phyloP scores from a whole-genome alignment of 2,797 vertebrate species.

The Austrolebias charrua region DNA sequence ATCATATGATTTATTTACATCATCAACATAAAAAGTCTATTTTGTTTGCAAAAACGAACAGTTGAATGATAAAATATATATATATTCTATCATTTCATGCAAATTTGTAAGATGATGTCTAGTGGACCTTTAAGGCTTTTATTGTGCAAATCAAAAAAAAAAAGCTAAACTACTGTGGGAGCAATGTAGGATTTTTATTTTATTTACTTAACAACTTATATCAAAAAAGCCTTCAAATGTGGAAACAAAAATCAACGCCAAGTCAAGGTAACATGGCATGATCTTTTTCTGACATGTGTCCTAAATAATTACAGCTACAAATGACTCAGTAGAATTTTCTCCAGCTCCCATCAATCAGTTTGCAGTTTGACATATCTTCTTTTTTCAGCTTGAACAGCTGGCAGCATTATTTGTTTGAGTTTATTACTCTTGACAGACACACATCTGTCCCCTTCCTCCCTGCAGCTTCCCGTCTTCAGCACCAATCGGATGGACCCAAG shows the following conservation, averaged over 20 bases:
- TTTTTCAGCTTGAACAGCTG: constrained; percentile 50
- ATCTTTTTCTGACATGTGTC: no score
- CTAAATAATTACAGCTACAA: constrained; percentile 11
- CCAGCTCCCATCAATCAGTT: constrained; percentile 32
- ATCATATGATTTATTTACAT: no score
- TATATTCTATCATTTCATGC: no score
- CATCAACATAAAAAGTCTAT: no score
- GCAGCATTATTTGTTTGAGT: constrained; percentile 46
- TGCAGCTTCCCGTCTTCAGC: constrained; percentile 72
- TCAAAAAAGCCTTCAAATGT: background rate
- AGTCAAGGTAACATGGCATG: no score
- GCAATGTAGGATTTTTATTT: no score
- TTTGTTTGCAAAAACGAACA: no score
- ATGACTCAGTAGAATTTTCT: constrained; percentile 8
- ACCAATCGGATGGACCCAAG: constrained; percentile 75
- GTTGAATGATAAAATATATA: no score
- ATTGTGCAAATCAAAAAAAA: background rate
- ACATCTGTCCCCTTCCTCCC: constrained; percentile 54
- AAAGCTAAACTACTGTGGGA: no score
- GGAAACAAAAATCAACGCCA: background rate
- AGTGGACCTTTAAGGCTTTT: background rate
- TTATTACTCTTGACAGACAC: constrained; percentile 58
- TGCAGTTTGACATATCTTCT: constrained; percentile 28
- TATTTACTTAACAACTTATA: constrained; percentile 24
- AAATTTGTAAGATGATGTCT: no score